A percentile compares a stretch with the other conserved stretches of the same genome.
Evolutionary conservation across 2,888 invertebrate genomes (phyloP).

Genomic region (Automeris io): DNA sequence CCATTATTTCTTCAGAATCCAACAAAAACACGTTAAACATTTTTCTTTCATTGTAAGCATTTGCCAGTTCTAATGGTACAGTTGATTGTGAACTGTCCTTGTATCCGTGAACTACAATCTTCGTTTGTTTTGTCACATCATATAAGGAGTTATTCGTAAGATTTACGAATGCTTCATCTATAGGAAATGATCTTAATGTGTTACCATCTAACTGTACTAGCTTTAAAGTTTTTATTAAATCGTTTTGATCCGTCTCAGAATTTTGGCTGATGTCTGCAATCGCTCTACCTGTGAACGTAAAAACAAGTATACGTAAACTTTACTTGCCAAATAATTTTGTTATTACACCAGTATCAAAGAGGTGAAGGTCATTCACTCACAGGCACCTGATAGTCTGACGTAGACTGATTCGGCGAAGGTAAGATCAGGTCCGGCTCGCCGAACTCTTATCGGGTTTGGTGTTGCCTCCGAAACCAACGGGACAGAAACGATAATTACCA

Average conservation of each 20-base stretch:
- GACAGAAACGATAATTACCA: conserved; percentile 33
- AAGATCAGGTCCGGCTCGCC: conserved; percentile 31
- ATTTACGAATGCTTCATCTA: conserved; percentile 50
- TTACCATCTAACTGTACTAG: conserved; percentile 47
- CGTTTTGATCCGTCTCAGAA: conserved; percentile 41
- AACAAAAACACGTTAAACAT: conserved; percentile 66
- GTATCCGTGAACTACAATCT: conserved; percentile 67
- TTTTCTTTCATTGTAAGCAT: conserved; percentile 60
- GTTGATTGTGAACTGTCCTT: conserved; percentile 63
- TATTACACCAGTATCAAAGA: conserved; percentile 14
- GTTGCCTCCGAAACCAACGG: conserved; percentile 22
- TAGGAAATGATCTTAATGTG: conserved; percentile 41
- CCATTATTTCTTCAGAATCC: conserved; percentile 63
- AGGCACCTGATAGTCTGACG: conserved; percentile 61
- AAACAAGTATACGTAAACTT: conserved; percentile 4
- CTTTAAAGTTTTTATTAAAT: conserved; percentile 57
- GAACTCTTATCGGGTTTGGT: conserved; percentile 20
- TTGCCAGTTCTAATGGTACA: conserved; percentile 56
- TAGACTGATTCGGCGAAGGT: conserved; percentile 62
- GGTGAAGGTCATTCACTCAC: conserved; percentile 46
- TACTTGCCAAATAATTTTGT: neutral
- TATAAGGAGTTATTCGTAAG: conserved; percentile 48
- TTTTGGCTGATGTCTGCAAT: conserved; percentile 59
- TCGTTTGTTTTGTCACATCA: conserved; percentile 65
- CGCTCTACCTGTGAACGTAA: conserved; percentile 54